Conservation (phyloP, 1,140 invertebrate species). For the Geopemphigus sp. region DNA sequence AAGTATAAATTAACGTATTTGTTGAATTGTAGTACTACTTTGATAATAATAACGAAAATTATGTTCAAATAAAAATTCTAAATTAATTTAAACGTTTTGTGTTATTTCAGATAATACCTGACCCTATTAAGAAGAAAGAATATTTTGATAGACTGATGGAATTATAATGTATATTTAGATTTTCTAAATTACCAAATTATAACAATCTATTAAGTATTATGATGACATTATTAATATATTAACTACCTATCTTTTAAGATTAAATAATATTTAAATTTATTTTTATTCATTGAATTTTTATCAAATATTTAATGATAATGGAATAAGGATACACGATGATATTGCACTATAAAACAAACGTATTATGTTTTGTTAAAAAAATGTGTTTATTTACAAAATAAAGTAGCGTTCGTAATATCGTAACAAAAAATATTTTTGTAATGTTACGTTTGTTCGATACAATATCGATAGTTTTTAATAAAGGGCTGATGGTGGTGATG, state of each 20-base stretch:
- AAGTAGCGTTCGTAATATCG: background rate
- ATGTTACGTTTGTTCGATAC: conserved; percentile 14
- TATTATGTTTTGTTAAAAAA: conserved; percentile 11
- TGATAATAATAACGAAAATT: background rate
- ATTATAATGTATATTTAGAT: background rate
- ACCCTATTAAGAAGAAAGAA: conserved; percentile 65
- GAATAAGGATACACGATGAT: background rate
- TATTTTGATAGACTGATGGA: conserved; percentile 52
- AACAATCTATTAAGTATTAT: conserved; percentile 7
- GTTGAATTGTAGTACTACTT: too few relatives aligned
- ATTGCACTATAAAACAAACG: background rate
- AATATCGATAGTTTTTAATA: background rate
- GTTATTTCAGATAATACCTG: conserved; percentile 70
- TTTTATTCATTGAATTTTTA: conserved; percentile 11
- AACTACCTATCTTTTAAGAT: too few relatives aligned
- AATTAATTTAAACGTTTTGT: conserved; percentile 1
- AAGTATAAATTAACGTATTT: too few relatives aligned
- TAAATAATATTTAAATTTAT: background rate
- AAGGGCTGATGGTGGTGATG: too few relatives aligned
- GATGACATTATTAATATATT: background rate
- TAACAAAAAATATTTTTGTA: too few relatives aligned
- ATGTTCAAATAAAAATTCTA: too few relatives aligned
- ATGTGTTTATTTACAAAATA: conserved; percentile 38
- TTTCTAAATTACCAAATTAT: background rate
- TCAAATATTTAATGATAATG: background rate